Evolutionary conservation across 2,113 vertebrate species (phyloP), one percentile per base, ranked within the genome.

Genomic region (Labeo catla): DNA sequence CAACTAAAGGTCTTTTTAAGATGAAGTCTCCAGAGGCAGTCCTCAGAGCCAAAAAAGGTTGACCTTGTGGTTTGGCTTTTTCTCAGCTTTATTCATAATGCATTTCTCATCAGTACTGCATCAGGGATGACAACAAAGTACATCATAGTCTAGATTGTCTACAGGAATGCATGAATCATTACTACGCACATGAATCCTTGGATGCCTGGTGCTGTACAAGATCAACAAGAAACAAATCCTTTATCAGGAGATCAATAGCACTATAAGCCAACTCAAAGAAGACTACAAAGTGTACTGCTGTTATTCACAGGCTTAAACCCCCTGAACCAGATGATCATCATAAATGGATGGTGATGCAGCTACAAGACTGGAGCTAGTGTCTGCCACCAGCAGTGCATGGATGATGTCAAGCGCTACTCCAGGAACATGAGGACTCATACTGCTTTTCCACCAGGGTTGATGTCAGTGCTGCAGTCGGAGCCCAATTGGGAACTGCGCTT

Each of bases 21-120:
- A 83, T 54, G 28, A 83, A 72, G 4, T 68, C 61, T 82, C 80
- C 45, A 68, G 63, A 10, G 28, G 34, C 65, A 70, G 63, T 68
- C 36, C 49, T 72, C 12, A 13, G 65, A 83, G 15, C 36, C 12
- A 65, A 8, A 47, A 19, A 81, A 19, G 36, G 19, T 59, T 73
- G 81, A 72, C 81, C 19, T 70, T 23, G 13, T 43, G 66, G 11
- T 15, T 21, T 13, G 66, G 34, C 10, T 83, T 72, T 72, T 47
- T 11, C 28, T 59, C 19, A 57, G 50, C 61, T 80, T 80, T 80
- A 57, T 73, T 59, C 49, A 73, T 83, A 73, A 83, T 70, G 9
- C 47, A 83, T 70, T 36, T 49, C 49, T 72, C 36, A 73, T 73
- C 49, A 45, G 50, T 72, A 43, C 19, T 70, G 63, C 23, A 65